These are phyloP conservation scores for Tragelaphus oryx DNA, from an alignment of 2,797 vertebrate genomes.

Conservation along the genomic window DNA sequence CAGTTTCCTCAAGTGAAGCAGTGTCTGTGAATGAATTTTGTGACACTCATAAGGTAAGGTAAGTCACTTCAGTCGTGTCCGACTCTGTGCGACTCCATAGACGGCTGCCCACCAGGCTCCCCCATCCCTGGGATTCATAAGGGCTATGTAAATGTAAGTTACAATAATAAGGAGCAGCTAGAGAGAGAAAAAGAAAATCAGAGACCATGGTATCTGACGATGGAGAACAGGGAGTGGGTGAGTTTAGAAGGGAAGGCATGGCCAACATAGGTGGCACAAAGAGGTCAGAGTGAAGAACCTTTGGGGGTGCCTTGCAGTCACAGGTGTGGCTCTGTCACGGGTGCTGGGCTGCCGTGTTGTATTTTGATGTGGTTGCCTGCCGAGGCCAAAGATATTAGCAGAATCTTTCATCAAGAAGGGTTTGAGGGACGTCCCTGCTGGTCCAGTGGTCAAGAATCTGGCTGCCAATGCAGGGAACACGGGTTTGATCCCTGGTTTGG, in stretches of 20 bases:
- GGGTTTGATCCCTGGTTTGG: not conserved
- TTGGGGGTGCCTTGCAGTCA: not conserved
- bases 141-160: not conserved
- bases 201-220: not conserved
- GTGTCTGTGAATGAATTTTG: not conserved
- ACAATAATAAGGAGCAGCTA: not conserved
- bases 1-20: not conserved
- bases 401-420: not conserved
- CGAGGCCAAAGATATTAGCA: not conserved
- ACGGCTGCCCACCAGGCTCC: no score
- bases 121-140: not conserved
- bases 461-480: not conserved
- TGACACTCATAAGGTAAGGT: not conserved
- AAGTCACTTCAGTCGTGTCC: no score
- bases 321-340: not conserved
- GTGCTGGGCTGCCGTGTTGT: not conserved
- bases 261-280: rapidly evolving
- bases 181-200: not conserved
- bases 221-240: not conserved
- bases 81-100: no score
- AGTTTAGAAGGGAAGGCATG: not conserved
- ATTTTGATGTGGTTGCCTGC: not conserved
- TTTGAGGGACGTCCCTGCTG: not conserved
- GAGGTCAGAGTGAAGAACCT: not conserved
- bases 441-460: not conserved